phyloP scores from a whole-genome alignment of 2,888 invertebrate genomes.

The Lamellibrachia satsuma region DNA sequence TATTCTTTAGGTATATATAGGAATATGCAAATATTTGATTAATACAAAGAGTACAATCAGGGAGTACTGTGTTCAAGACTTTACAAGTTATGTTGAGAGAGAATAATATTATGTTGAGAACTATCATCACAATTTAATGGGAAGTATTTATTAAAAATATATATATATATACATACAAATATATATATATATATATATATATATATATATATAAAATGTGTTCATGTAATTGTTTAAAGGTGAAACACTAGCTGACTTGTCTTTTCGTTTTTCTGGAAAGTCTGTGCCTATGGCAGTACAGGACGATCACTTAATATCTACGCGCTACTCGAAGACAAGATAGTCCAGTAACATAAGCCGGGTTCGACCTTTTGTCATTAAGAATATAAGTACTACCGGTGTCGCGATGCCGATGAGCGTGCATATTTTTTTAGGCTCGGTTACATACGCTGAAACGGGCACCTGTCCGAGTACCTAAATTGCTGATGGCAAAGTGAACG shows the following conservation, averaged over 20 bases:
- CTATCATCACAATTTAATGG: no score
- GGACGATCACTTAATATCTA: background rate
- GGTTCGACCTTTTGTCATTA: background rate
- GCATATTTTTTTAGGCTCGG: background rate
- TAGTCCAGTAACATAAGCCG: background rate
- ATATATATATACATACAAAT: conserved; percentile 23
- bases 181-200: conserved; percentile 22
- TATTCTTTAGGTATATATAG: background rate
- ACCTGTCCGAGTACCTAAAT: background rate
- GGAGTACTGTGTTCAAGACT: background rate
- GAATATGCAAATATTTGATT: background rate
- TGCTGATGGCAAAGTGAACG: background rate
- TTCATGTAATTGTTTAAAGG: background rate
- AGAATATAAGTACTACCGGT: background rate
- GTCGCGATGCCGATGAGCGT: background rate
- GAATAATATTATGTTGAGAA: no score
- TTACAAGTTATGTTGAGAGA: no score
- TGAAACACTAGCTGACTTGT: no score
- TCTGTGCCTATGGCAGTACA: no score
- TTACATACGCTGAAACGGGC: background rate
- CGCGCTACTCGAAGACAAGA: background rate
- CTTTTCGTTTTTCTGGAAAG: no score
- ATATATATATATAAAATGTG: background rate
- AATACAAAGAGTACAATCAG: background rate
- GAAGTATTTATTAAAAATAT: no score